A percentile compares a stretch with the other conserved stretches of the same genome.
phyloP scores from a whole-genome alignment of 1,140 invertebrate species.

The Drosophila pruinosa region DNA sequence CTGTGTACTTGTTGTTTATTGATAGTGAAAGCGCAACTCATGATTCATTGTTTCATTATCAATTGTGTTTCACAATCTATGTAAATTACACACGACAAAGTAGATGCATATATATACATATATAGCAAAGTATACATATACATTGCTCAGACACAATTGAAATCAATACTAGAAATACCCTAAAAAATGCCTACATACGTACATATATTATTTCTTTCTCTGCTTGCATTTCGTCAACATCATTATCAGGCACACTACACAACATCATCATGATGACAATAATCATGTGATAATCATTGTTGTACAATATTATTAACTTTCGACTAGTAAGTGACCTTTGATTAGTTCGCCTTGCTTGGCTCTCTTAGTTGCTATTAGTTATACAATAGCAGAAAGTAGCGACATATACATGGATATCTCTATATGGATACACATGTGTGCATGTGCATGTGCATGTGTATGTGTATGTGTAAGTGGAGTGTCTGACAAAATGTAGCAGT shows the following conservation, averaged over 20 bases:
- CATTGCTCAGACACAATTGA: too few relatives aligned
- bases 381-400: conserved; percentile 9
- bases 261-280: not conserved
- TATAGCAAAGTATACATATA: not conserved
- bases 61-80: not conserved
- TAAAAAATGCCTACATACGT: too few relatives aligned
- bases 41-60: not conserved
- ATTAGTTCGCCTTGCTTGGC: not conserved
- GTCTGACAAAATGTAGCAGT: conserved; percentile 1
- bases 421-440: not conserved
- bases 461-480: not conserved
- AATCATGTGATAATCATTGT: not conserved
- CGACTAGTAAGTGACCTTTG: conserved; percentile 10
- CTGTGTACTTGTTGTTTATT: not conserved
- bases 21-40: not conserved
- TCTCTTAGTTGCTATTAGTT: conserved; percentile 7
- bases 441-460: not conserved
- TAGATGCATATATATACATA: too few relatives aligned
- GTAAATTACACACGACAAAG: not conserved
- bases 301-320: not conserved
- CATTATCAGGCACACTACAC: not conserved
- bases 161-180: too few relatives aligned
- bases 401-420: conserved; percentile 1
- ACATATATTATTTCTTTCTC: too few relatives aligned
- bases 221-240: not conserved